phyloP scores from a whole-genome alignment of 2,888 invertebrate genomes.

The Tubulanus polymorphus region DNA sequence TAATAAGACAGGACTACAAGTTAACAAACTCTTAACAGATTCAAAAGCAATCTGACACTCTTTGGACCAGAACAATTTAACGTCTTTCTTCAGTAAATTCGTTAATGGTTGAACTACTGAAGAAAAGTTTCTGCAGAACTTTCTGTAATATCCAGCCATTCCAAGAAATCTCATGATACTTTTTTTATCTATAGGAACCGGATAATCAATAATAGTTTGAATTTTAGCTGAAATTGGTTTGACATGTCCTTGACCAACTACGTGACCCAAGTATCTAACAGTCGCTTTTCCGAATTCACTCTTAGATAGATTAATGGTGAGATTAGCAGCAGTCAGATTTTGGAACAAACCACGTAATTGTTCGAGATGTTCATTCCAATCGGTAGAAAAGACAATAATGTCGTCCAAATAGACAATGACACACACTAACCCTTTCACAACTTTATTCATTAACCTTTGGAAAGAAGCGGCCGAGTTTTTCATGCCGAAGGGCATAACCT shows the following conservation, averaged over 20 bases:
- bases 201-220: slow-evolving; percentile 8
- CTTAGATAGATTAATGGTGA: slow-evolving; percentile 20
- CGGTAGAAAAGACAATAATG: slow-evolving; percentile 2
- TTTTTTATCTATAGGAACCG: slow-evolving; percentile 15
- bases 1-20: slow-evolving; percentile 1
- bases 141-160: slow-evolving; percentile 17
- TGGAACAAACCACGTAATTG: slow-evolving; percentile 7
- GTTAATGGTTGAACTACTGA: slow-evolving; percentile 18
- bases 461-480: slow-evolving; percentile 12
- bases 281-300: slow-evolving; percentile 8
- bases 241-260: slow-evolving; percentile 7
- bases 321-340: slow-evolving; percentile 1
- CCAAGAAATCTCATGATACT: slow-evolving; percentile 18
- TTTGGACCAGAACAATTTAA: too few relatives aligned
- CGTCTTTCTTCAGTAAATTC: slow-evolving; percentile 8
- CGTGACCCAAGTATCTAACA: slow-evolving; percentile 8
- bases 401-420: slow-evolving; percentile 6
- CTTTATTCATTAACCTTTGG: slow-evolving; percentile 7
- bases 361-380: slow-evolving; percentile 17
- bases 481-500: slow-evolving; percentile 15
- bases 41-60: slow-evolving; percentile 3
- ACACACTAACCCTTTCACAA: not conserved
- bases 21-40: slow-evolving; percentile 4
- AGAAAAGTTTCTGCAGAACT: slow-evolving; percentile 15
- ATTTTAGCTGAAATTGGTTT: slow-evolving; percentile 12